These are phyloP conservation scores for Dysmachus trigonus DNA, from an alignment of 2,888 invertebrate genomes.

Conservation along the genomic window DNA sequence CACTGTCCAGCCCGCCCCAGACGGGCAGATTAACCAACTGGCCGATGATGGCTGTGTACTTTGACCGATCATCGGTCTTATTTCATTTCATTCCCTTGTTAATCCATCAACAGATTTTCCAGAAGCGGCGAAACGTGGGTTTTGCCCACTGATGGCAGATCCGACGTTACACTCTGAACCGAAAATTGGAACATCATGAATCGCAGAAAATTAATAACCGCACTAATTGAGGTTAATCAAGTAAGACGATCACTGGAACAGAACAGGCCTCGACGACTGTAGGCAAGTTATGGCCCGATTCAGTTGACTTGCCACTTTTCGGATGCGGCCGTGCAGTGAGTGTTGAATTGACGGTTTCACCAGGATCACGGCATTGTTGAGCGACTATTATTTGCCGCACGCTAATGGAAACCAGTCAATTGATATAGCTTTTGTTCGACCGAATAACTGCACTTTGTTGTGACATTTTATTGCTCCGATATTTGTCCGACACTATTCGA, in stretches of 20 bases:
- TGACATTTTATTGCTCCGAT: not conserved
- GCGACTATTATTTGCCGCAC: not conserved
- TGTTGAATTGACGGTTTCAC: not conserved
- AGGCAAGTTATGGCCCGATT: not conserved
- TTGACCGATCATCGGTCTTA: not conserved
- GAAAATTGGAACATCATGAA: constrained; percentile 9
- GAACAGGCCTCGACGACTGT: not conserved
- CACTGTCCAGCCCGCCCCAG: not conserved
- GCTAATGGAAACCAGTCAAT: not conserved
- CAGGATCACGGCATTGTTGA: not conserved
- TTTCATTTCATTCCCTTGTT: not conserved
- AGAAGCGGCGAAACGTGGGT: not conserved
- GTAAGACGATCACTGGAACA: constrained; percentile 4
- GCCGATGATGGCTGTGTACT: not conserved
- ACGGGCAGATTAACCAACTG: not conserved
- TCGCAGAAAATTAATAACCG: constrained; percentile 22
- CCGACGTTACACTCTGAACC: not conserved
- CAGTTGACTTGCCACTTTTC: not conserved
- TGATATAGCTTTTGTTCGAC: not conserved
- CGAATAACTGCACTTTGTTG: not conserved
- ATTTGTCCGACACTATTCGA: not conserved
- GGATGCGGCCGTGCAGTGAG: not conserved
- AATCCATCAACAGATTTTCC: not conserved
- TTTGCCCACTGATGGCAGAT: not conserved
- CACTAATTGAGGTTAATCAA: constrained; percentile 28